Percentiles rank a stretch among this genome's conserved stretches.
Evolutionary conservation across 2,888 invertebrate species (phyloP).

Genomic region (Drosophila rubida): DNA sequence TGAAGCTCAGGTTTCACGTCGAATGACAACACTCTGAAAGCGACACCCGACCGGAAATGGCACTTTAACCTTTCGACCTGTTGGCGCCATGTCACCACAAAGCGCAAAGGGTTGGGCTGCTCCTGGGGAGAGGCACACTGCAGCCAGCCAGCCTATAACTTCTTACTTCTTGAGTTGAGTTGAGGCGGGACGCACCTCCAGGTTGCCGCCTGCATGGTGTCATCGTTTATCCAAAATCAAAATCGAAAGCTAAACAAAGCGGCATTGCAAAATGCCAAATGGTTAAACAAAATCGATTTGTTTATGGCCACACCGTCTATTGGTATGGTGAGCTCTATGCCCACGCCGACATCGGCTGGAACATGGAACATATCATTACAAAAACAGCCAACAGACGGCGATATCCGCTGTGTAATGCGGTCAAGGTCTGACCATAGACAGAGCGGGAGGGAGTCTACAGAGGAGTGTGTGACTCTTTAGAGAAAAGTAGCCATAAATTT

Average conservation of each 20-base stretch:
- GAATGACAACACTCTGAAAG: slow-evolving; percentile 40
- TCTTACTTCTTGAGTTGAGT: background rate
- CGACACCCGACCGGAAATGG: slow-evolving; percentile 52
- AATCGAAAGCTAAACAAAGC: slow-evolving; percentile 17
- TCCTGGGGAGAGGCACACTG: background rate
- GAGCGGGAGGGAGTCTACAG: background rate
- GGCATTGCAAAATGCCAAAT: slow-evolving; percentile 64
- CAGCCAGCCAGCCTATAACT: background rate
- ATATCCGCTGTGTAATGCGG: slow-evolving; percentile 69
- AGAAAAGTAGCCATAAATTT: slow-evolving; percentile 69
- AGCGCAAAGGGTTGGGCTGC: background rate
- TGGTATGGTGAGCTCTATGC: slow-evolving; percentile 9
- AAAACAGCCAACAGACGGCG: slow-evolving; percentile 38
- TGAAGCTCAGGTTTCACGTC: slow-evolving; percentile 36
- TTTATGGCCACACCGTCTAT: slow-evolving; percentile 52
- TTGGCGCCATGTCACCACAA: slow-evolving; percentile 27
- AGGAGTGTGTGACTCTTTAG: background rate
- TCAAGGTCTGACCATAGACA: slow-evolving; percentile 59
- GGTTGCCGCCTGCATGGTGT: slow-evolving; percentile 35
- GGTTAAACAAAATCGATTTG: slow-evolving; percentile 66
- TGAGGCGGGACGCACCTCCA: slow-evolving; percentile 8
- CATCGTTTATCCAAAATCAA: slow-evolving; percentile 28
- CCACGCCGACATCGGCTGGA: slow-evolving; percentile 34
- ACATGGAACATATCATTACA: slow-evolving; percentile 67
- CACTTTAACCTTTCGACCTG: slow-evolving; percentile 59